Base-by-base conservation (phyloP, 1,140 invertebrate genomes). In the Aphelenchoides avenae region DNA sequence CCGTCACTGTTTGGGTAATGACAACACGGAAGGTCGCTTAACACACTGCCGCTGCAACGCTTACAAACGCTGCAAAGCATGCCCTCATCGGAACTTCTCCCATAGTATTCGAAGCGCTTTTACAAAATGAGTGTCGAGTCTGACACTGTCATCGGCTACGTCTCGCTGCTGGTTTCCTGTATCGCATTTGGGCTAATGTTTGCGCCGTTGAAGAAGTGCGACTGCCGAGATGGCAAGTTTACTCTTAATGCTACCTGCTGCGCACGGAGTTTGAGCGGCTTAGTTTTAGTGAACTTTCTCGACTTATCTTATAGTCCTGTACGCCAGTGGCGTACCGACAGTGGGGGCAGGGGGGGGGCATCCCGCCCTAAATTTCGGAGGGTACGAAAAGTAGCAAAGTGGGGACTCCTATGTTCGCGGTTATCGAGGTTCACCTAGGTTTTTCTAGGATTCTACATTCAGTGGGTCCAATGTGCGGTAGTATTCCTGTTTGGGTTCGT, bases 381-480 rank as follows among this genome's bases (percentile, higher is more conserved):
- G n/a, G n/a, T n/a, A n/a, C n/a, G n/a, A n/a, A n/a, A n/a, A n/a
- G n/a, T n/a, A n/a, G n/a, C n/a, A n/a, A n/a, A n/a, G n/a, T n/a
- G n/a, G n/a, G n/a, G 13, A 44, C 34, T 44, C 11, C 7, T 6
- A 15, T 42, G 6, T 13, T 34, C 42, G 42, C 39, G 13, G 15
- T n/a, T n/a, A 34, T 44, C 13, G 42, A 11, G 15, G 13, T n/a
- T n/a, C 42, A 13, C 13, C 15, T 36, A 11, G 34, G 34, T 1
- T 20, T 30, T 33, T 18, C 1, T 36, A 54, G 70, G 70, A n/a
- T 57, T 73, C 34, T 73, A 74, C 30, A 68, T 73, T n/a, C 71
- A 73, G 54, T 73, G 69, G 69, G 52, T 73, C 39, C 62, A 75
- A 47, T 74, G 70, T 51, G 34, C 65, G 9, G 47, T 64, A 18